Base-by-base conservation (phyloP, 2,113 vertebrate genomes). In the Odontophorus gujanensis region DNA sequence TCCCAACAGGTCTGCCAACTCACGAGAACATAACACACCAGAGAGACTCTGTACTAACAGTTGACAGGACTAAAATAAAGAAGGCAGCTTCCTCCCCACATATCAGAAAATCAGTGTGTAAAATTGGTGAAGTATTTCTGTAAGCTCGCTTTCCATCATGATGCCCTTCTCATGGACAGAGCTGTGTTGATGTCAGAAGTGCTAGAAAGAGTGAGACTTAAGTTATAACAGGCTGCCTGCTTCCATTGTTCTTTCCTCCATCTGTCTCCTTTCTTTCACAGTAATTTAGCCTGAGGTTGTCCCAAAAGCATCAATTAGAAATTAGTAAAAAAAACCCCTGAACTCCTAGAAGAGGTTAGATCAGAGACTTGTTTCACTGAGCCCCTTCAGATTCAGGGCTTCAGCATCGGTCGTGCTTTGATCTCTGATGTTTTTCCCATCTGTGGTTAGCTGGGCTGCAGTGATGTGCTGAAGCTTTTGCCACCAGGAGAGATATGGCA, bases 1-100 rank as follows among this genome's bases (percentile, higher is more conserved):
- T 97, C 94, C 96, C 91, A 40, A 92, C 81, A 95, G 93, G 93
- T 96, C 93, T 97, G 95, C 85, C 68, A 95, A 90, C 95, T 96
- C 94, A 94, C 1, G 25, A 96, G 96, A 96, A 96, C 83, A 85
- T 62, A 89, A 87, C 87, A 58, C 87, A 92, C 89, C 66, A 89
- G 85, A 73, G 89, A 95, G 81, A 90, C 40, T 89, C 67, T 92
- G 92, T 85, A 61, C 89, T 69, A 89, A 67, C 65, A 95, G 73
- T 77, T 94, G 88, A 92, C 79, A 84, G 87, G 63, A 50, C 81
- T 91, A 87, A 91, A 95, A 95, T 92, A 95, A 95, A 94, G 81
- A 62, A 67, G 61, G 76, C 89, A 94, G 61, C 79, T 95, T 42
- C 72, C 43, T 40, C 75, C 75, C 87, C 9, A 7, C 21, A 38